Conservation (phyloP, 2,888 invertebrate species). For the Lochmaea crataegi region DNA sequence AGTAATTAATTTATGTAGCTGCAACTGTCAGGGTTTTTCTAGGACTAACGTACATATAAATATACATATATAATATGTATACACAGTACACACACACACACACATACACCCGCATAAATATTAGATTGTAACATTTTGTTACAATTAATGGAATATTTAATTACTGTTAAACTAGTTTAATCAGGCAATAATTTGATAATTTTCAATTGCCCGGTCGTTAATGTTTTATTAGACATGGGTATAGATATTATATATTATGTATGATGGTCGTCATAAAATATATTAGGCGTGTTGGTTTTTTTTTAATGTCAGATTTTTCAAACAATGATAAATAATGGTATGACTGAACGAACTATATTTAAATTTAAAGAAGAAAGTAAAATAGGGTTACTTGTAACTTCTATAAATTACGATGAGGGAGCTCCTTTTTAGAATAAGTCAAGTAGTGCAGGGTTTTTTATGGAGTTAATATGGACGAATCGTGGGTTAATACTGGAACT, state of each 20-base stretch:
- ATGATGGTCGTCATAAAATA: constrained; percentile 21
- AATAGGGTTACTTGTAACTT: no score
- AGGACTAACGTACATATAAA: not conserved
- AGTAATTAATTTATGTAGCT: constrained; percentile 38
- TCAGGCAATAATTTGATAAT: constrained; percentile 39
- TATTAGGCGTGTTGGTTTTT: no score
- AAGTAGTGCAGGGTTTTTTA: no score
- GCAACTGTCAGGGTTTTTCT: constrained; percentile 21
- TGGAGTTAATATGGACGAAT: no score
- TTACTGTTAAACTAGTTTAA: constrained; percentile 33
- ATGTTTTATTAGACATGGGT: constrained; percentile 16
- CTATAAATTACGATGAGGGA: no score
- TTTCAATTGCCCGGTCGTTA: constrained; percentile 32
- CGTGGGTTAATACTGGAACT: no score
- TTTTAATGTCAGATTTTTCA: no score
- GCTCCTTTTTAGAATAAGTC: no score
- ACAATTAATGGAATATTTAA: constrained; percentile 39
- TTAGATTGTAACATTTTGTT: constrained; percentile 34
- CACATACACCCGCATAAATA: constrained; percentile 35
- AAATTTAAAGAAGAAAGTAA: no score
- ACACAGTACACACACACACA: no score
- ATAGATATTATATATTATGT: constrained; percentile 7
- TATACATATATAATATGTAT: constrained; percentile 1
- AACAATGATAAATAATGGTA: no score
- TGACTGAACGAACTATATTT: no score